These are phyloP conservation scores for Enteromius radiatus DNA, from an alignment of 2,797 vertebrate species.

Conservation along the genomic window DNA sequence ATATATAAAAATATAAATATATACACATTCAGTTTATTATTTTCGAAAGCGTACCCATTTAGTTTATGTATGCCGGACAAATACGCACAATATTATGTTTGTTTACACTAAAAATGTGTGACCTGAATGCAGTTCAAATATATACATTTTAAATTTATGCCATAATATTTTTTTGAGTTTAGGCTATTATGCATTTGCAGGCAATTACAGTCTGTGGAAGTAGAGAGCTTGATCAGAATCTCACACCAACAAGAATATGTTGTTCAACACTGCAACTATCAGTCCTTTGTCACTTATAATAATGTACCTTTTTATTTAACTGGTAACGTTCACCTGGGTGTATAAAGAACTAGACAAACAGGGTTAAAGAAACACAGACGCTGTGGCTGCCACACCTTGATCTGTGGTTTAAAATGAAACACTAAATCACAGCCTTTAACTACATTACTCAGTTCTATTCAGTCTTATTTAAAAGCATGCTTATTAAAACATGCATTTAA, in stretches of 20 bases:
- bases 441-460: not conserved
- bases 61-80: not conserved
- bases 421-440: not conserved
- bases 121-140: not conserved
- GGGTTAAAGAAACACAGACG: slow-evolving; percentile 16
- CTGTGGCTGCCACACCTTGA: slow-evolving; percentile 48
- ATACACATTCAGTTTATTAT: not conserved
- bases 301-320: not conserved
- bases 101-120: not conserved
- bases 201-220: not conserved
- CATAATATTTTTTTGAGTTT: not conserved
- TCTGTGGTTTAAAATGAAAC: slow-evolving; percentile 9
- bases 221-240: not conserved
- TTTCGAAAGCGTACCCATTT: not conserved
- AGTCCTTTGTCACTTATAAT: not conserved
- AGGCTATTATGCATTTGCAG: not conserved
- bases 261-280: not conserved
- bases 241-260: slow-evolving; percentile 1
- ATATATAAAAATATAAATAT: not conserved
- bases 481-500: not conserved
- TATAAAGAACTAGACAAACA: slow-evolving; percentile 9
- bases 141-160: not conserved
- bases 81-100: not conserved
- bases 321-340: not conserved
- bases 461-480: not conserved